Base-by-base conservation (phyloP, 2,797 vertebrate species). In the Scomberomorus guttatus region DNA sequence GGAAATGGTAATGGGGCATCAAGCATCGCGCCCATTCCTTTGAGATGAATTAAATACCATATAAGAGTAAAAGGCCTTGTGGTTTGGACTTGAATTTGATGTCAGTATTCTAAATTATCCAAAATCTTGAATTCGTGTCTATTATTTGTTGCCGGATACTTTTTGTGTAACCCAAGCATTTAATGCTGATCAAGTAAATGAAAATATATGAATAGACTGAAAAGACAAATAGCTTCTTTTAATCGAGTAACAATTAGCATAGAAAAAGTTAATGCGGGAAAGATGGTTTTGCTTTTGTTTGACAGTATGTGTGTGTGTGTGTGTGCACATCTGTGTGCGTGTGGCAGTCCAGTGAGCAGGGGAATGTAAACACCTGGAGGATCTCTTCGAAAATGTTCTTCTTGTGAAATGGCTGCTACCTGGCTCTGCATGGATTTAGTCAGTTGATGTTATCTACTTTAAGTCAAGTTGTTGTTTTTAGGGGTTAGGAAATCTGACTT, bases 361-460 rank as follows among this genome's bases (percentile, higher is more conserved):
- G 86, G 92, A 94, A 94, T 94, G 93, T 93, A 92, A 95, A 95
- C 94, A 95, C 57, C 86, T 82, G 81, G 79, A 81, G 25, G 79
- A 75, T 83, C 77, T 81, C 27, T 73, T 52, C 70, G 29, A 82
- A 81, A 63, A 22, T 64, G 57, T 69, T 13, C 12, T 32, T 70
- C 39, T 74, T 85, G 75, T 87, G 79, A 91, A 93, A 91, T 86
- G 84, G 88, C 79, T 75, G 72, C 75, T 86, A 0, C 82, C 66
- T 81, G 54, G 58, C 55, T 42, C 29, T n/a, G 55, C 14, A 14
- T 34, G 13, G 54, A 80, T 81, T 63, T 56, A 77, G 57, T 86
- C 25, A 20, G 39, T 68, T 22, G 39, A 61, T 60, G 42, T 63
- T 75, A 85, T 75, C 85, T 72, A 27, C 11, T 55, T 54, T 57